Evolutionary conservation across 2,888 invertebrate genomes (phyloP), one percentile per base, ranked within the genome.

Genomic region (Gandaritis pyraliata): DNA sequence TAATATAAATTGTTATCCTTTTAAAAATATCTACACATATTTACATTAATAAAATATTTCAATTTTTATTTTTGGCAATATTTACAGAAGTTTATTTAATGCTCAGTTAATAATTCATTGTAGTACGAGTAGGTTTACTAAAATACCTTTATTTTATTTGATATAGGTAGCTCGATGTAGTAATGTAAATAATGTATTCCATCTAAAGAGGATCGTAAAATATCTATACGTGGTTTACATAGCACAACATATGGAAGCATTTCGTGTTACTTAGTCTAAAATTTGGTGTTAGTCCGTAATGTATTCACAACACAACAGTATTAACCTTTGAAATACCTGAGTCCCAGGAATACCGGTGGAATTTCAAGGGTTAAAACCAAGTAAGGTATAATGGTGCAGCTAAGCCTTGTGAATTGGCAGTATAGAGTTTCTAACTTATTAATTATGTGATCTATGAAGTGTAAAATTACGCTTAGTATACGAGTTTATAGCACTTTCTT

Each of bases 71-170:
- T 39, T 60, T 50, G 23, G 38, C 29, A 60, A 45, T 54, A 50
- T 60, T 50, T 60, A 54, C 59, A 59, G 39, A 16, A 47, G 33
- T n/a, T 16, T 43, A 43, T 11, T 16, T 38, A 38, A 12, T 12
- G 38, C 38, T 12, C 12, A 39, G 13, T 13, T 13, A 39, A 39
- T 33, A 16, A 6, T 23, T 29, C 12, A 15, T 6, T 29, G 18
- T 36, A 53, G 11, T 39, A 41, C 1, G 15, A 47, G 10, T 23
- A 43, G 16, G 16, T 43, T 29, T 47, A 55, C 36, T n/a, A 54
- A 54, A 47, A 47, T 54, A 47, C 36, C 11, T 38, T 16, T 36
- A 33, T 49, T 11, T 36, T 49, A 49, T 8, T 49, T 49, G 33
- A 48, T 15, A n/a, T 13, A 43, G 13, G n/a, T 23, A 13, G 18